These are phyloP conservation scores for Hecatera dysodea DNA, from an alignment of 2,888 invertebrate genomes.

Conservation along the genomic window DNA sequence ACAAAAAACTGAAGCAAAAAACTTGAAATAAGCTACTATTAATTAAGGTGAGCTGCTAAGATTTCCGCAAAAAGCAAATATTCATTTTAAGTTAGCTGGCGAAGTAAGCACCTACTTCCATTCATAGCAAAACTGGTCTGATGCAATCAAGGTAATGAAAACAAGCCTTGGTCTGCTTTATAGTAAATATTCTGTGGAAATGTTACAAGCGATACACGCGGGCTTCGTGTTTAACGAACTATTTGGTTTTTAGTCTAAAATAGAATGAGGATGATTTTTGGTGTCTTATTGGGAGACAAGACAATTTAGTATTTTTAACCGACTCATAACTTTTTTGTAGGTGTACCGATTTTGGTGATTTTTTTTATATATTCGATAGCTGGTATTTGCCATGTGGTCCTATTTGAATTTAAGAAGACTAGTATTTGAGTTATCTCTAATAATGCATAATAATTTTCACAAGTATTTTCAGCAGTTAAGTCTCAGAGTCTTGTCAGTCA, in stretches of 20 bases:
- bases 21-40: slow-evolving; percentile 43
- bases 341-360: too few relatives aligned
- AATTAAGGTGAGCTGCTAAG: slow-evolving; percentile 53
- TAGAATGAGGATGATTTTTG: neutral
- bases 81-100: slow-evolving; percentile 66
- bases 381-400: too few relatives aligned
- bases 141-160: slow-evolving; percentile 79
- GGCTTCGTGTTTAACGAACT: slow-evolving; percentile 4
- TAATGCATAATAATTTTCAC: too few relatives aligned
- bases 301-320: too few relatives aligned
- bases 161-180: slow-evolving; percentile 73
- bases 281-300: too few relatives aligned
- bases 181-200: slow-evolving; percentile 73
- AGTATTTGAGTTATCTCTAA: too few relatives aligned
- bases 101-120: slow-evolving; percentile 70
- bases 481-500: neutral
- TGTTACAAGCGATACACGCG: slow-evolving; percentile 44
- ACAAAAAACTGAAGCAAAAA: slow-evolving; percentile 26
- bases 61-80: slow-evolving; percentile 57
- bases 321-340: too few relatives aligned
- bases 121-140: slow-evolving; percentile 73
- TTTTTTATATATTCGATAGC: too few relatives aligned
- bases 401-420: too few relatives aligned
- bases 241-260: too few relatives aligned
- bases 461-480: too few relatives aligned